Evolutionary conservation across 2,113 vertebrate genomes (phyloP).

Genomic region (Corythaixoides concolor): DNA sequence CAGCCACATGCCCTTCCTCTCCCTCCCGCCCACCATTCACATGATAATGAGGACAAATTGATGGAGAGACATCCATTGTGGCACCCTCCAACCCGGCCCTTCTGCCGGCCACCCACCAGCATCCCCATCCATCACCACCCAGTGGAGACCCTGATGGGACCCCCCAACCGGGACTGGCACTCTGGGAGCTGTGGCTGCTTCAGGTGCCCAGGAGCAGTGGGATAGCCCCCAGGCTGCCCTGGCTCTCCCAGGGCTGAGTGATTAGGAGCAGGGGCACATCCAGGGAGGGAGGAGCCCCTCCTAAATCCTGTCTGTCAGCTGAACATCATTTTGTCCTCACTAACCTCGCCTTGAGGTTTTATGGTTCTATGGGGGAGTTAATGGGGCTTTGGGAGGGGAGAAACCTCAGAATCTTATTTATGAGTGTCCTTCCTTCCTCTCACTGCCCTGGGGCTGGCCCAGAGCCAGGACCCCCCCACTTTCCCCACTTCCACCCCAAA

Average conservation of each 20-base stretch:
- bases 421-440: background rate
- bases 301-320: background rate
- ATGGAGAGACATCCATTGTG: constrained; percentile 55
- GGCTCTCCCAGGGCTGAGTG: background rate
- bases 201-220: background rate
- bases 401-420: background rate
- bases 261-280: background rate
- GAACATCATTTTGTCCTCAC: background rate
- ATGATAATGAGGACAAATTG: constrained; percentile 65
- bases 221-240: background rate
- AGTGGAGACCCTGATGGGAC: background rate
- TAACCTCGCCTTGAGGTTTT: background rate
- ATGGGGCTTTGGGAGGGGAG: background rate
- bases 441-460: background rate
- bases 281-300: background rate
- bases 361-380: background rate
- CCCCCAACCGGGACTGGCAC: background rate
- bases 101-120: constrained; percentile 63
- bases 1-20: constrained; percentile 43
- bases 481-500: background rate
- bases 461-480: background rate
- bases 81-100: background rate
- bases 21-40: constrained; percentile 38
- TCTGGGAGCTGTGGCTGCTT: background rate
- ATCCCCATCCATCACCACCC: constrained; percentile 48